Percentiles rank a stretch among this genome's conserved stretches.
phyloP scores from a whole-genome alignment of 2,888 invertebrate species.

The Gymnosoma rotundatum region DNA sequence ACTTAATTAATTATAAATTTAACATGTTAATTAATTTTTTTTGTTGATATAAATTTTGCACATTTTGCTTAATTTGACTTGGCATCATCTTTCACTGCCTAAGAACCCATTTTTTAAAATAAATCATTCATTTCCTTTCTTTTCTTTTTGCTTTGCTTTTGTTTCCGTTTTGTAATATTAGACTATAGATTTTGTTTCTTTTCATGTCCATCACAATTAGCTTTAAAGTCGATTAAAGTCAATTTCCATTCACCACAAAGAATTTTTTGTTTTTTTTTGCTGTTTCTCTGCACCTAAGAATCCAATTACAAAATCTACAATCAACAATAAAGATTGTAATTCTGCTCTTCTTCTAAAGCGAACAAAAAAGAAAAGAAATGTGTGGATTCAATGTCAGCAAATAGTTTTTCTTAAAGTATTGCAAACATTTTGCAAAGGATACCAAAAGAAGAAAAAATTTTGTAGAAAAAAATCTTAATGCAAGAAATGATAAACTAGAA shows the following conservation, averaged over 20 bases:
- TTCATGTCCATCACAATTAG: constrained; percentile 6
- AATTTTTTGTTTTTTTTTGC: background rate
- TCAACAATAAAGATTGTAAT: constrained; percentile 37
- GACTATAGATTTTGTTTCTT: no score
- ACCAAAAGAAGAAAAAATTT: constrained; percentile 1
- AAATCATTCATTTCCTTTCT: no score
- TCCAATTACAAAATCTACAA: constrained; percentile 50
- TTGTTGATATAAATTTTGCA: no score
- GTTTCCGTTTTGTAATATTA: no score
- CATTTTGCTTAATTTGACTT: no score
- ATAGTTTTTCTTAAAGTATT: background rate
- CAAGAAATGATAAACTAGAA: constrained; percentile 53
- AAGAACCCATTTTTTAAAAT: no score
- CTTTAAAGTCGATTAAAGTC: constrained; percentile 22
- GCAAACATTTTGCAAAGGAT: constrained; percentile 32
- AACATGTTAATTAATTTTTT: no score
- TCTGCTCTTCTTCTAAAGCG: background rate
- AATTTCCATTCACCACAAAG: constrained; percentile 14
- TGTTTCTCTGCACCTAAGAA: constrained; percentile 8
- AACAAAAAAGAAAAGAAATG: constrained; percentile 39
- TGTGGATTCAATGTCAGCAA: constrained; percentile 59
- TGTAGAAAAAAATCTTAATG: background rate
- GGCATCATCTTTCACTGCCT: no score
- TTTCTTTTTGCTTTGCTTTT: no score
- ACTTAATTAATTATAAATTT: no score